Conservation (phyloP, 2,888 invertebrate genomes). For the Achlya flavicornis region DNA sequence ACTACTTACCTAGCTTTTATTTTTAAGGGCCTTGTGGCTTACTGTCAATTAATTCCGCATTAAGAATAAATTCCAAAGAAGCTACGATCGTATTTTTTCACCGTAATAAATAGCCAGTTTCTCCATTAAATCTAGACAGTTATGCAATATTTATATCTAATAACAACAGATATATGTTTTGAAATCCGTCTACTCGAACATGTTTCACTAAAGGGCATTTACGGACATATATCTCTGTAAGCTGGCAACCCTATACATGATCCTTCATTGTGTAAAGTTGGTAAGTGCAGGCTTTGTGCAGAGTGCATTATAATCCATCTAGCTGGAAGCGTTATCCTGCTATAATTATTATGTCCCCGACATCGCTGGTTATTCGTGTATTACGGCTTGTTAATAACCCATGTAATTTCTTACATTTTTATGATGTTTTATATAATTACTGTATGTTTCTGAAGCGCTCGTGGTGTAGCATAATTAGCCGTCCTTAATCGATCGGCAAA, state of each 20-base stretch:
- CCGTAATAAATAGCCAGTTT: too few species aligned
- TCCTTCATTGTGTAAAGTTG: constrained; percentile 31
- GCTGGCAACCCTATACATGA: constrained; percentile 25
- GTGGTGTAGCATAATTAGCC: too few species aligned
- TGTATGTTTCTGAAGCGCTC: too few species aligned
- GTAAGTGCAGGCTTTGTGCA: constrained; percentile 43
- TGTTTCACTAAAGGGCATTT: not conserved
- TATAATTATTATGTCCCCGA: constrained; percentile 19
- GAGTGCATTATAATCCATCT: constrained; percentile 49
- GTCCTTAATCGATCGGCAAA: too few species aligned
- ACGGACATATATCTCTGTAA: not conserved
- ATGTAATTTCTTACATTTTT: not conserved
- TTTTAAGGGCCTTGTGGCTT: not conserved
- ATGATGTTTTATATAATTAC: too few species aligned
- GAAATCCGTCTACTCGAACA: too few species aligned
- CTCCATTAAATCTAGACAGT: too few species aligned
- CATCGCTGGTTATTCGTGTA: not conserved
- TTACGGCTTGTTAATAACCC: not conserved
- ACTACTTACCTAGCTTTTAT: not conserved
- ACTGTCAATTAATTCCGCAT: not conserved
- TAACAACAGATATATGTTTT: too few species aligned
- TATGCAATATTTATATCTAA: too few species aligned
- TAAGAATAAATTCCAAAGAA: not conserved
- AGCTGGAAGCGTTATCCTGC: constrained; percentile 21
- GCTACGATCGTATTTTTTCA: not conserved